Evolutionary conservation across 2,113 vertebrate species (phyloP), one percentile per base, ranked within the genome.

Genomic region (Nanorana parkeri): DNA sequence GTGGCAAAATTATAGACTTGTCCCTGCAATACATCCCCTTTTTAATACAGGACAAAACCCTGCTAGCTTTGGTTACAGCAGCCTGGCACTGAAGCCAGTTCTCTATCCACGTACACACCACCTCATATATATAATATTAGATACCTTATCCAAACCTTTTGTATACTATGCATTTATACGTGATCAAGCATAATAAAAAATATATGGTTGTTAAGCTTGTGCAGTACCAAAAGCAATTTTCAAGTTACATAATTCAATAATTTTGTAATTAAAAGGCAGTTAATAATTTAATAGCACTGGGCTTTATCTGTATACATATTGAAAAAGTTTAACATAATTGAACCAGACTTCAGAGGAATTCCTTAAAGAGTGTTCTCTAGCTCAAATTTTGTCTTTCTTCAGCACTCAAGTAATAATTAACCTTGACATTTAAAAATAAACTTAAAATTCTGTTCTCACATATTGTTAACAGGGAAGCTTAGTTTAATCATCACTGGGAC

Each of bases 371-470:
- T 73, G 78, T 23, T 81, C 78, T 72, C 32, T 58, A 72, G 58
- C 68, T 73, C 23, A 52, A 64, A 71, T 71, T 81, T 81, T 81
- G 55, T 63, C 68, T 71, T 72, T 81, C 23, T 72, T 72, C 58
- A 10, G 32, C 32, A 63, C 67, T 52, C 78, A 63, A 81, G 78
- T 81, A 81, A 81, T 81, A 81, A 81, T 81, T 81, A 81, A 81
- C 78, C 78, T 81, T 81, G 78, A 81, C 78, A 81, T 81, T 81
- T 72, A 81, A 81, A 81, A 81, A 81, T 81, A 81, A 81, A 81
- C 78, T 81, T 81, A 58, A 81, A 81, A 81, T 81, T 81, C 68
- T 64, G 68, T 81, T 81, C 78, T 81, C 78, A 81, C 67, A 81
- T 71, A 81, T 81, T 81, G 78, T 81, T 81, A 81, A 81, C 78